Conservation (phyloP, 2,888 invertebrate genomes). For the Diarsia mendica region DNA sequence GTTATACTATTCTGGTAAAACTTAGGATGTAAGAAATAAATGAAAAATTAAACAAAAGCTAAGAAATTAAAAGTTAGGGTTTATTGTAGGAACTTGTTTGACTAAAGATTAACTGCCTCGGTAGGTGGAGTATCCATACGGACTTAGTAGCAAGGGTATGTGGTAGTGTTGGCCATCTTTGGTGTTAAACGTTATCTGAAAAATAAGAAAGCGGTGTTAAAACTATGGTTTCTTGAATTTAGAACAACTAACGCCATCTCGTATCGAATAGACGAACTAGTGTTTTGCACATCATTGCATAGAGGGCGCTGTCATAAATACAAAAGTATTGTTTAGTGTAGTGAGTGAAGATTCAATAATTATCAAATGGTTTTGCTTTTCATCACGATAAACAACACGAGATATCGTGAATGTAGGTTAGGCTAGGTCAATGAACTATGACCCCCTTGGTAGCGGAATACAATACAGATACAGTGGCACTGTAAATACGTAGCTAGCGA, state of each 20-base stretch:
- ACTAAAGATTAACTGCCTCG: slow-evolving; percentile 91
- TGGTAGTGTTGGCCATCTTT: slow-evolving; percentile 92
- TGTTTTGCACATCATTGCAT: background rate
- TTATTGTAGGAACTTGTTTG: slow-evolving; percentile 22
- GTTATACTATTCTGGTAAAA: background rate
- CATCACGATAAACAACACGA: slow-evolving; percentile 9
- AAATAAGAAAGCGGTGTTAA: slow-evolving; percentile 2
- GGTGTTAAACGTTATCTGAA: slow-evolving; percentile 93
- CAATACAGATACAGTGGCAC: background rate
- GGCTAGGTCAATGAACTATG: slow-evolving; percentile 50
- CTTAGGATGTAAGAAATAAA: background rate
- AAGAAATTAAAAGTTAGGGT: background rate
- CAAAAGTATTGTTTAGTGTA: too few relatives aligned
- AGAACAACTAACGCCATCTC: slow-evolving; percentile 7
- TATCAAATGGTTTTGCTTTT: background rate
- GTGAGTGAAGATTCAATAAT: slow-evolving; percentile 12
- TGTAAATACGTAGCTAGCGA: background rate
- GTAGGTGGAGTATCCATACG: slow-evolving; percentile 95
- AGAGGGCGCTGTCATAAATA: slow-evolving; percentile 7
- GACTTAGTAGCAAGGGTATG: slow-evolving; percentile 93
- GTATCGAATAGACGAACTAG: background rate
- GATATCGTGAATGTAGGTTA: slow-evolving; percentile 31
- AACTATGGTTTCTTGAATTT: background rate
- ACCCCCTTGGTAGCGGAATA: slow-evolving; percentile 9
- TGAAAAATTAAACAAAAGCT: background rate